Evolutionary conservation across 2,888 invertebrate species (phyloP), one percentile per base, ranked within the genome.

Genomic region (Phortica magna): DNA sequence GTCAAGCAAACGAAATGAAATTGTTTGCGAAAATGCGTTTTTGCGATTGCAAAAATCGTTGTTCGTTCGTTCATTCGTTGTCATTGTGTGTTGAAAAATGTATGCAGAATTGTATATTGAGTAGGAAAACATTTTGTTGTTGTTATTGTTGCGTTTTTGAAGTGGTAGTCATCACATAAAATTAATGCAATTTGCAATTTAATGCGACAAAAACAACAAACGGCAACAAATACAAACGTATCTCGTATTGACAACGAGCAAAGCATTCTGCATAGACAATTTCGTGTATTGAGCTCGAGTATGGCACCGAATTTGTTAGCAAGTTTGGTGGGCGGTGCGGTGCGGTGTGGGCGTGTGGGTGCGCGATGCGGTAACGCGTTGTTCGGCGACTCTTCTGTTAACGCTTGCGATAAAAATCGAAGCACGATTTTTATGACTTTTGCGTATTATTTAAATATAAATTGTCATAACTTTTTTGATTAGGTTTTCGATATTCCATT

Each of bases 101-200:
- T 59, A 22, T 48, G 9, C 48, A 48, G 14, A 48, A 48, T 12
- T 14, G 3, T 48, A 12, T 48, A 14, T 48, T 9, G 48, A 48
- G 48, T 9, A 48, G 48, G 9, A 14, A 48, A 48, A 48, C 7
- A 14, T 12, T 9, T 48, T 48, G 31, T 31, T 31, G 31, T 31
- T 31, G 31, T 31, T 31, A 4, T 31, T 31, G 31, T 31, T 31
- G 55, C 14, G 55, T 55, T 7, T 9, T 14, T 55, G 55, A 55
- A 17, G 14, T 61, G 61, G 61, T n/a, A 7, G 61, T 14, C n/a
- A 10, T 4, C 9, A 61, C 31, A 71, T 71, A 71, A 71, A 71
- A 71, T 71, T 71, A 71, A 71, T 71, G 70, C 70, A 71, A 71
- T 71, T 71, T 71, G 70, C 70, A 71, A 71, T 71, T 71, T 71